These are phyloP conservation scores for Caenorhabditis virilis DNA, from an alignment of 2,888 invertebrate species.

Conservation along the genomic window DNA sequence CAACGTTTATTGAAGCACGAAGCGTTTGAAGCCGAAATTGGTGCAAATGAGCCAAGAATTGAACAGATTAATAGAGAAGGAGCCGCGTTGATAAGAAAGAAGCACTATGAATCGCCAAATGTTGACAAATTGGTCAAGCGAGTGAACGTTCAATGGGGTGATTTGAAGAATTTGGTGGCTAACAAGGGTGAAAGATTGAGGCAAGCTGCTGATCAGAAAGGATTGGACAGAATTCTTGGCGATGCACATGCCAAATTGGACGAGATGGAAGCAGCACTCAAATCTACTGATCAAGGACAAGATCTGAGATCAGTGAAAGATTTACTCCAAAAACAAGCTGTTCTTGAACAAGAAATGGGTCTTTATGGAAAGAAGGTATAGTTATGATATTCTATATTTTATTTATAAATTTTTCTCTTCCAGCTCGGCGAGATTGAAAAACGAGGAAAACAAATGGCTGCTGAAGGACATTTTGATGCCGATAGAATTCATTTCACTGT, in stretches of 20 bases:
- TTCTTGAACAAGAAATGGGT: slow-evolving; percentile 83
- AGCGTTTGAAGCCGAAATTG: slow-evolving; percentile 72
- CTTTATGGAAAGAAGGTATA: slow-evolving; percentile 78
- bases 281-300: slow-evolving; percentile 77
- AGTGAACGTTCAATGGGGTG: slow-evolving; percentile 81
- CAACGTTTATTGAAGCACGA: slow-evolving; percentile 72
- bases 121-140: slow-evolving; percentile 77
- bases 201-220: slow-evolving; percentile 60
- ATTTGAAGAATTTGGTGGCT: slow-evolving; percentile 77
- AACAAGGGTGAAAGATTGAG: slow-evolving; percentile 69
- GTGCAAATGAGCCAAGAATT: slow-evolving; percentile 70
- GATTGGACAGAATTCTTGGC: slow-evolving; percentile 78
- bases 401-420: slow-evolving; percentile 65
- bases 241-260: slow-evolving; percentile 85
- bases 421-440: slow-evolving; percentile 69
- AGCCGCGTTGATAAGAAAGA: slow-evolving; percentile 78
- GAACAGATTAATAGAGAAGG: slow-evolving; percentile 71
- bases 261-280: slow-evolving; percentile 81
- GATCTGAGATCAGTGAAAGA: slow-evolving; percentile 91
- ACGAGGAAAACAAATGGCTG: slow-evolving; percentile 82
- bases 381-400: not conserved
- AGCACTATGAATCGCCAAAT: slow-evolving; percentile 76
- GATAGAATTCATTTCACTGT: slow-evolving; percentile 75
- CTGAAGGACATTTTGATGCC: slow-evolving; percentile 92
- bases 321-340: slow-evolving; percentile 75